These are phyloP conservation scores for Gallinago solitaria DNA, from an alignment of 2,797 vertebrate species.

Conservation along the genomic window DNA sequence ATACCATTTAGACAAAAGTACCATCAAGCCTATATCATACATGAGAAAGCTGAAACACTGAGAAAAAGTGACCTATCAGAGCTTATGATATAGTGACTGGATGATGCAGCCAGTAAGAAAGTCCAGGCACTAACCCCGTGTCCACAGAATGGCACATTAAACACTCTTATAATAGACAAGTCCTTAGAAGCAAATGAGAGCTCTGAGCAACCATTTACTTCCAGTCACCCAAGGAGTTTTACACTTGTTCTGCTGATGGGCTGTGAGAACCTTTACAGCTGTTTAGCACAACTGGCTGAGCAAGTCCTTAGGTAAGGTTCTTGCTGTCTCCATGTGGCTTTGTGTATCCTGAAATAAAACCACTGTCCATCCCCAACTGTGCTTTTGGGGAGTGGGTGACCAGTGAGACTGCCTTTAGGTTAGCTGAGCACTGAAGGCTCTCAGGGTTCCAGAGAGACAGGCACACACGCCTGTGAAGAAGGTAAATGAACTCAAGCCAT, in stretches of 20 bases:
- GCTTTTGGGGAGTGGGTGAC: neutral
- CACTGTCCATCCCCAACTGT: neutral
- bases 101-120: neutral
- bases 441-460: neutral
- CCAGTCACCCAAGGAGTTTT: neutral
- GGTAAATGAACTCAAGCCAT: slow-evolving; percentile 33
- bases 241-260: neutral
- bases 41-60: neutral
- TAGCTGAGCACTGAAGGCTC: neutral
- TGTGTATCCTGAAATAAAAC: neutral
- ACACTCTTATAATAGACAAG: neutral
- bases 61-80: neutral
- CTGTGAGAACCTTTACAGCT: neutral
- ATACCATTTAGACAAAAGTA: neutral
- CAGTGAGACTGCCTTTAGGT: neutral
- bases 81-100: neutral
- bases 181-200: neutral
- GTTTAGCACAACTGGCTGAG: neutral
- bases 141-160: neutral
- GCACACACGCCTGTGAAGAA: neutral
- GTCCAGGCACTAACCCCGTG: neutral
- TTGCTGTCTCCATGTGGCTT: neutral
- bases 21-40: neutral
- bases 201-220: neutral
- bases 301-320: neutral